A percentile compares a stretch with the other conserved stretches of the same genome.
Evolutionary conservation across 2,113 vertebrate species (phyloP).

Genomic region (Cnemophilus loriae): DNA sequence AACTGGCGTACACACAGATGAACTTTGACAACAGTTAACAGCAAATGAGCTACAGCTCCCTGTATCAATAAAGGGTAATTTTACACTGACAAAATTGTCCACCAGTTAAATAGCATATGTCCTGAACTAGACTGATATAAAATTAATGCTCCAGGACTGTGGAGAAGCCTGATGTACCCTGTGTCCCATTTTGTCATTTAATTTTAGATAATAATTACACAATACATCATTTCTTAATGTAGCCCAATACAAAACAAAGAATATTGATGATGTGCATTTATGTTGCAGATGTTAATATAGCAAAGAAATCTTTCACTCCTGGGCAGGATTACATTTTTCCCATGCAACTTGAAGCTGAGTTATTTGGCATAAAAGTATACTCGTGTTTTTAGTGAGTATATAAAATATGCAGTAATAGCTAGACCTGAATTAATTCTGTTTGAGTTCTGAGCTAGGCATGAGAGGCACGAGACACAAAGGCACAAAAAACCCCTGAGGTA

Average conservation of each 20-base stretch:
- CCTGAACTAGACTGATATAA: neutral
- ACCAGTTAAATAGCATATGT: neutral
- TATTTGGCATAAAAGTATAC: neutral
- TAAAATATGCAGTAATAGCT: neutral
- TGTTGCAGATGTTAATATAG: neutral
- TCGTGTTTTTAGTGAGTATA: neutral
- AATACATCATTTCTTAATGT: slow-evolving; percentile 35
- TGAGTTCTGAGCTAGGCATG: neutral
- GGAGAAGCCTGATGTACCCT: neutral
- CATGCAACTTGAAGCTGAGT: neutral
- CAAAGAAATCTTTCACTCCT: neutral
- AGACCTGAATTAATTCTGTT: neutral
- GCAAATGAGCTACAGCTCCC: neutral
- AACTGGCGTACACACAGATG: neutral
- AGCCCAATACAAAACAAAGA: slow-evolving; percentile 31
- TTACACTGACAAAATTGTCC: neutral
- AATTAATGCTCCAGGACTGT: neutral
- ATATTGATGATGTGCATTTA: slow-evolving; percentile 29
- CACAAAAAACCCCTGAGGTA: neutral
- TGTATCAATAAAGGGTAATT: neutral
- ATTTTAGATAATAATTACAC: slow-evolving; percentile 44
- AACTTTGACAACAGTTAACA: neutral
- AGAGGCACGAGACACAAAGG: neutral
- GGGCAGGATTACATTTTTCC: neutral
- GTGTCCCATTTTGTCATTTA: slow-evolving; percentile 33